Evolutionary conservation across 1,140 invertebrate species (phyloP).

Genomic region (Bombus vancouverensis): DNA sequence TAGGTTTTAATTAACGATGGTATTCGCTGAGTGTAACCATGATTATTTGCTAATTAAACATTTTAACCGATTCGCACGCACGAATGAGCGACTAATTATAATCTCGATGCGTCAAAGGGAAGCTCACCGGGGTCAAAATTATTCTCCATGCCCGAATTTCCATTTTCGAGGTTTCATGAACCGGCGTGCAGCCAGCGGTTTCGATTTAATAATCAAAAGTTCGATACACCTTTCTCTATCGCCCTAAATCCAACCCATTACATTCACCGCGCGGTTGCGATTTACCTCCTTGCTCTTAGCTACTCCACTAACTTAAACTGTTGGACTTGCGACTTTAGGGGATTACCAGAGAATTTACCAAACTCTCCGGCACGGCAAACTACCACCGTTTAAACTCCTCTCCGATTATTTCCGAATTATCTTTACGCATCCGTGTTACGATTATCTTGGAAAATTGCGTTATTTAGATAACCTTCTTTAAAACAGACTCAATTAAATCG

Average conservation of each 20-base stretch:
- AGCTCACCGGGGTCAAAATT: constrained; percentile 23
- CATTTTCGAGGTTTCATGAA: constrained; percentile 8
- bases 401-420: constrained; percentile 72
- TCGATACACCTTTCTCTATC: constrained; percentile 60
- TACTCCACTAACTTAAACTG: constrained; percentile 77
- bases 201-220: constrained; percentile 72
- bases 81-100: constrained; percentile 15
- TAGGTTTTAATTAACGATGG: neutral
- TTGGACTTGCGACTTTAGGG: constrained; percentile 80
- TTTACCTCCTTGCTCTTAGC: constrained; percentile 55
- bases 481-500: constrained; percentile 11
- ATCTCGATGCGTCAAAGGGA: neutral
- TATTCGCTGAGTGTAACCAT: neutral
- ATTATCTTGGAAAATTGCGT: constrained; percentile 20
- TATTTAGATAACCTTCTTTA: constrained; percentile 28
- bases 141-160: constrained; percentile 40
- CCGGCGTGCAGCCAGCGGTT: constrained; percentile 1
- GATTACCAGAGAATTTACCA: constrained; percentile 75
- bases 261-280: constrained; percentile 62
- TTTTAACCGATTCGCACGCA: constrained; percentile 2
- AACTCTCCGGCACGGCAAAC: constrained; percentile 61
- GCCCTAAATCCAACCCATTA: constrained; percentile 72
- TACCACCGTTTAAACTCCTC: constrained; percentile 44
- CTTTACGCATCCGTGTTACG: constrained; percentile 28
- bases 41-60: constrained; percentile 19